Conservation (phyloP, 2,113 vertebrate species). For the Reinhardtius hippoglossoides region DNA sequence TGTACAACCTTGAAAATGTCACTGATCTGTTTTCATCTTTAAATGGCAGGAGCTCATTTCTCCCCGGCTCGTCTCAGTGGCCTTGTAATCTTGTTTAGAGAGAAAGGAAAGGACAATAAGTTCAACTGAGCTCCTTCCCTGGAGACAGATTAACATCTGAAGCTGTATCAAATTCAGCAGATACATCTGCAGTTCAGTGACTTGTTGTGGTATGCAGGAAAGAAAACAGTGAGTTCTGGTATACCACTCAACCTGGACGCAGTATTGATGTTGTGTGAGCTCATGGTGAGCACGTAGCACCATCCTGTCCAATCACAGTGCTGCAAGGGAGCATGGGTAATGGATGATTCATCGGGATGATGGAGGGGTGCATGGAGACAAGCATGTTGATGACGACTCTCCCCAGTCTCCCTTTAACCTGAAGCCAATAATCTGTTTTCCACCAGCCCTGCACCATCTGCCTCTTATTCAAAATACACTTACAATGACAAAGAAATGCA, state of each 20-base stretch:
- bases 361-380: slow-evolving; percentile 40
- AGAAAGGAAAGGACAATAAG: slow-evolving; percentile 5
- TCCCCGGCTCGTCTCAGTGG: not conserved
- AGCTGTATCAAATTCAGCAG: slow-evolving; percentile 19
- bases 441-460: slow-evolving; percentile 30
- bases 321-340: slow-evolving; percentile 52
- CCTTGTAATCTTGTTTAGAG: slow-evolving; percentile 25
- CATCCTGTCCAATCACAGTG: slow-evolving; percentile 29
- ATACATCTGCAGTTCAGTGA: not conserved
- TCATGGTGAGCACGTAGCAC: slow-evolving; percentile 3
- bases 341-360: slow-evolving; percentile 39
- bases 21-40: slow-evolving; percentile 6
- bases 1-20: not conserved
- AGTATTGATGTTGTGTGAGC: slow-evolving; percentile 7
- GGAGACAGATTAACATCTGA: slow-evolving; percentile 12
- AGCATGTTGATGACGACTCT: slow-evolving; percentile 43
- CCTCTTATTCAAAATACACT: not conserved
- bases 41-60: slow-evolving; percentile 21
- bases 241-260: not conserved
- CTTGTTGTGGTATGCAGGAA: not conserved
- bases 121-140: slow-evolving; percentile 15
- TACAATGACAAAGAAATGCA: no score
- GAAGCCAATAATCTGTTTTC: slow-evolving; percentile 55
- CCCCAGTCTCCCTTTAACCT: slow-evolving; percentile 26
- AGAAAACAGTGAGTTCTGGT: slow-evolving; percentile 4